Conservation (phyloP, 2,113 vertebrate species). For the Nematolebias whitei region DNA sequence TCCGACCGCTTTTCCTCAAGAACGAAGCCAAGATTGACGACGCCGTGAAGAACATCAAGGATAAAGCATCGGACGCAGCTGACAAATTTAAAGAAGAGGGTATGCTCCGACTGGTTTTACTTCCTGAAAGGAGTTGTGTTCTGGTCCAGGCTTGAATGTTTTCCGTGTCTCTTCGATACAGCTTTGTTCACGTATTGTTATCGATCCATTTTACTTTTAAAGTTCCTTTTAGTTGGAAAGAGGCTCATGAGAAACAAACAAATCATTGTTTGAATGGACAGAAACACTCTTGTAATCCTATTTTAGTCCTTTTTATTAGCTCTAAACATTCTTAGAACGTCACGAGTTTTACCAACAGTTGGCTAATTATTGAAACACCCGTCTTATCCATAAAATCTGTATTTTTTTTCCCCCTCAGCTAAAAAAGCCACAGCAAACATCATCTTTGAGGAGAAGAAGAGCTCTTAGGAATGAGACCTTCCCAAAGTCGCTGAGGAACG, state of each 20-base stretch:
- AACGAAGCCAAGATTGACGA: constrained; percentile 86
- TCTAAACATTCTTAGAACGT: background rate
- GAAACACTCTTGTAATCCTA: too few relatives aligned
- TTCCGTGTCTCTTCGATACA: too few relatives aligned
- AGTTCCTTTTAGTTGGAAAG: too few relatives aligned
- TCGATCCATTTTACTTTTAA: too few relatives aligned
- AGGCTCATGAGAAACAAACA: too few relatives aligned
- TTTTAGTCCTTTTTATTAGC: too few relatives aligned
- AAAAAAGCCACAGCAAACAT: constrained; percentile 94
- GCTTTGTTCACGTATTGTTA: too few relatives aligned
- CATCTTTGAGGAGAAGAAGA: constrained; percentile 96
- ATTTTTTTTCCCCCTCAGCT: constrained; percentile 74
- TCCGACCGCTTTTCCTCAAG: constrained; percentile 92
- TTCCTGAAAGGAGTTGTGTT: background rate
- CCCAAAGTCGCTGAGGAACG: constrained; percentile 61
- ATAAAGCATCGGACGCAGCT: constrained; percentile 91
- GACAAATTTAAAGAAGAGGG: constrained; percentile 91
- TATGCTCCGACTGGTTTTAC: constrained; percentile 51
- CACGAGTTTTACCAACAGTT: background rate
- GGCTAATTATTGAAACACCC: too few relatives aligned
- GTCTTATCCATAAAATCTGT: background rate
- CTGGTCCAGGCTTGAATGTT: too few relatives aligned
- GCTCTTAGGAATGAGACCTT: constrained; percentile 74
- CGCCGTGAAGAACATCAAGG: constrained; percentile 87
- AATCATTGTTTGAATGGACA: too few relatives aligned